Base-by-base conservation (phyloP, 2,113 vertebrate species). In the Pollachius pollachius region DNA sequence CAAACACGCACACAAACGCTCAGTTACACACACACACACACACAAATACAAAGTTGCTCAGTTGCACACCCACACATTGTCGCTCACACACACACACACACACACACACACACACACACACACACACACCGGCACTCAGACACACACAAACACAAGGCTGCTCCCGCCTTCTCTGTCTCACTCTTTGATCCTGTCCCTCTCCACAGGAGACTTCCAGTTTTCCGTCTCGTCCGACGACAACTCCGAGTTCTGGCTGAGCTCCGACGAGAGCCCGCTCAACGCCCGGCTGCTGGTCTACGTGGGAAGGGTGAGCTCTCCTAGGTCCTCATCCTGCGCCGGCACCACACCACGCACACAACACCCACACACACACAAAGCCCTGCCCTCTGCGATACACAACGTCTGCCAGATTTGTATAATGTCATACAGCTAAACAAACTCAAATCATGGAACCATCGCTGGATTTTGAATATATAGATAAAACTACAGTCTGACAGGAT, bases 201-300 rank as follows among this genome's bases (percentile, higher is more conserved):
- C 77, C 23, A 0, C 78, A 99, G 97, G 96, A 37, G 97, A 99
- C 34, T 94, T 98, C 91, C 97, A 99, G 93, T 99, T 99, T 87
- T 96, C 96, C 0, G 94, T 99, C 79, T 96, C 97, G 0, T 99
- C 97, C 0, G 97, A 99, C 23, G 97, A 99, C 92, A 99, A 99
- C 78, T 98, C 97, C 0, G 97, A 99, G 89, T 94, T 99, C 87
- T 99, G 97, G 97, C 91, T 99, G 79, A 98, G 97, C 86, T 87
- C 93, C 0, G 94, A 96, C 0, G 96, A 98, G 78, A 96, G 89
- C 21, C 96, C 96, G 0, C 91, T 95, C 52, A 96, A 94, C 0
- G 92, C 94, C 75, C 91, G 92, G 11, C 93, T 99, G 64, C 85
- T 94, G 19, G 96, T 96, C 0, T 98, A 92, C 0, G 97, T 99